Evolutionary conservation across 2,113 vertebrate species (phyloP), one percentile per base, ranked within the genome.

Genomic region (Oreochromis spilurus): DNA sequence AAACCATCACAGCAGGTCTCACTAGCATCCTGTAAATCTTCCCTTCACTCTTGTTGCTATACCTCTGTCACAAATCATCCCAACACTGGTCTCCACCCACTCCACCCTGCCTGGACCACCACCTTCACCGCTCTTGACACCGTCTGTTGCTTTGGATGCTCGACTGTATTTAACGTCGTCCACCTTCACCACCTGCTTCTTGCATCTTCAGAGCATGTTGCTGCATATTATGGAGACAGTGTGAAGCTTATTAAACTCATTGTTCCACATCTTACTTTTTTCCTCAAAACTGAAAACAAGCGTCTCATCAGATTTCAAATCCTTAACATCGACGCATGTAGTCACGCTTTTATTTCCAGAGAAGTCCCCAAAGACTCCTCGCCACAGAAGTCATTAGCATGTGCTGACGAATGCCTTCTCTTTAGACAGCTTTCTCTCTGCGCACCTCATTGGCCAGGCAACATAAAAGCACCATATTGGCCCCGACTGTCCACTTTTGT

Each of bases 401-500:
- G 16, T 1, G 0, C 14, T 26, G 1, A 53, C 0, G 3, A 26
- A 43, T 5, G 38, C 4, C n/a, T n/a, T 50, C 26, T 24, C 26
- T 65, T 36, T 24, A 3, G 13, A 67, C 14, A 0, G 36, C 38
- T 50, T 8, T 38, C 31, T 26, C 16, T 62, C 5, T 10, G 53
- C 26, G 0, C 29, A 16, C 36, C 19, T 79, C 83, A 75, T 70
- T n/a, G 1, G 65, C 14, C 57, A 36, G 67, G 4, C 0, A 17
- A 81, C 29, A 7, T 45, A 4, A 62, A 57, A 88, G 31, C 53
- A 0, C 1, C 1, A 9, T 5, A 16, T 29, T 3, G 53, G 29
- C 3, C 57, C 29, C 19, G 65, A 65, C 58, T 57, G 52, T 84
- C 50, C 57, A 7, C 34, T 5, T 17, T 2, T 2, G 62, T 21